Conservation (phyloP, 2,797 vertebrate species). For the Taeniopygia guttata region DNA sequence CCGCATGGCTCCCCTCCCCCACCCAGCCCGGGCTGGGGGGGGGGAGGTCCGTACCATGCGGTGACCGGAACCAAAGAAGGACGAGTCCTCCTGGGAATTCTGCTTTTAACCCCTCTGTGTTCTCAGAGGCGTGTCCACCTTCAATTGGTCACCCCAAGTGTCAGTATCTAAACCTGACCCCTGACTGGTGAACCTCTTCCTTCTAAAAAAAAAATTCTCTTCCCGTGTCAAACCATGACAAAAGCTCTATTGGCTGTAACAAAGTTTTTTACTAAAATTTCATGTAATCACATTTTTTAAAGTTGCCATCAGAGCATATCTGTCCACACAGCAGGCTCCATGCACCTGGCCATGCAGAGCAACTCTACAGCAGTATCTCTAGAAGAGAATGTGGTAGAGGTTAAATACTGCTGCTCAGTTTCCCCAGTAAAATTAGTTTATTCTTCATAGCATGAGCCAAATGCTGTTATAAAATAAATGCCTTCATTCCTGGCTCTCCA, state of each 20-base stretch:
- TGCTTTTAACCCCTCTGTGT: no score
- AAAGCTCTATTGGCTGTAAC: neutral
- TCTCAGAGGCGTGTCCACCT: no score
- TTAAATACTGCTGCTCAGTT: neutral
- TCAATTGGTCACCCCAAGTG: no score
- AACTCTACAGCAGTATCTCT: conserved; percentile 15
- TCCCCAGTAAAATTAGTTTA: neutral
- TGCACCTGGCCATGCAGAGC: conserved; percentile 11
- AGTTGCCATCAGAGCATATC: neutral
- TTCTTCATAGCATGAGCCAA: neutral
- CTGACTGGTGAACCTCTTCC: no score
- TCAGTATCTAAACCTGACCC: no score
- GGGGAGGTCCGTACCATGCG: no score
- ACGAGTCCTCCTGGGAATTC: no score
- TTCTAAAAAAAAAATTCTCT: no score
- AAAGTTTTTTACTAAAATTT: neutral
- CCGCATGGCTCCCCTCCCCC: no score
- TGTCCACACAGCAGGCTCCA: neutral
- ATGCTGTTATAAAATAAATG: neutral
- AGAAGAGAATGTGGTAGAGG: conserved; percentile 2
- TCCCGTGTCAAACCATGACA: no score
- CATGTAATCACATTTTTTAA: neutral
- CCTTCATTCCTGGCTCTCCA: neutral
- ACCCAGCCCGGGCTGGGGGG: no score
- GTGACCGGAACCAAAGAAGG: no score